Base-by-base conservation (phyloP, 2,888 invertebrate genomes). In the Sinopyrophorus schimmeli region DNA sequence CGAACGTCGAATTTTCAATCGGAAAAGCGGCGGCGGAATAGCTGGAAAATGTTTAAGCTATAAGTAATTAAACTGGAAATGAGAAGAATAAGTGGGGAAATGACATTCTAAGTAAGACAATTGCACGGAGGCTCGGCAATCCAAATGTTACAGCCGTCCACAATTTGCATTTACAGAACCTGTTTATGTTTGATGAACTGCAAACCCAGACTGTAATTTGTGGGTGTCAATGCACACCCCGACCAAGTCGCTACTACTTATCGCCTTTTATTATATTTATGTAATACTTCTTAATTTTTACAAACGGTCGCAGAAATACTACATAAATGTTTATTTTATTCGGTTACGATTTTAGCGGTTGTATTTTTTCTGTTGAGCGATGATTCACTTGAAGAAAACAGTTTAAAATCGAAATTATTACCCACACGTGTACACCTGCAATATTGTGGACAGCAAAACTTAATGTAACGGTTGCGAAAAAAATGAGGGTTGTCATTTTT, bases 161-260 rank as follows among this genome's bases (percentile, higher is more conserved):
- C 47, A 58, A 56, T 58, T 58, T 54, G 42, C 55, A 58, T 58
- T 49, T 46, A 47, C 58, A 56, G 49, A 58, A 58, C 58, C 58
- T 58, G 58, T 58, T 58, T 58, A 53, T 56, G 53, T 58, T 58
- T 58, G 58, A 58, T 56, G 58, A 54, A 54, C 54, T 49, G 44
- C 48, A 46, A 47, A 31, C 42, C 35, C 47, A 53, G 40, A 41
- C 46, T 46, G 43, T 53, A 53, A 53, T 53, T 53, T 53, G 53
- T 53, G 53, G 53, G 53, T 49, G 53, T 53, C 44, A 49, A 41
- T 46, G 39, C 35, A 48, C 48, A 53, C 53, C 53, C 53, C 37
- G 46, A 47, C 47, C 44, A 42, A 48, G 32, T 31, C 24, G 40
- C 47, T 48, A 48, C 47, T 35, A 47, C 52, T 42, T 50, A 44